Conservation (phyloP, 2,113 vertebrate genomes). For the Pica pica region DNA sequence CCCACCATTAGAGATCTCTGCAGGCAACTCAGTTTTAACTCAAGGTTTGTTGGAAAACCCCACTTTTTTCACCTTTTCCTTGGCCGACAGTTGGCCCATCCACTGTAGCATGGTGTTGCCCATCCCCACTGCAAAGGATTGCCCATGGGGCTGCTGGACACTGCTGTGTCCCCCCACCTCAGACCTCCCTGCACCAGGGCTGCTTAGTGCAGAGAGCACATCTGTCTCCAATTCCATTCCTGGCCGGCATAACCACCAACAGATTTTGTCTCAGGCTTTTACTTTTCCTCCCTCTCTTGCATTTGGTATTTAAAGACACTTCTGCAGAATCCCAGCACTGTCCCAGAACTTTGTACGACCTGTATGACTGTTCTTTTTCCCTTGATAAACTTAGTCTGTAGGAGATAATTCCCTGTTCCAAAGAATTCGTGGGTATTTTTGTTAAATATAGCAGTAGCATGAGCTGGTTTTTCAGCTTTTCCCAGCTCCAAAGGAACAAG, state of each 20-base stretch:
- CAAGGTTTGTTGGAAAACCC: not conserved
- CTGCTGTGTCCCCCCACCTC: not conserved
- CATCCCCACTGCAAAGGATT: fast-evolving
- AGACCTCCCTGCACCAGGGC: fast-evolving
- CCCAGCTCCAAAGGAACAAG: not conserved
- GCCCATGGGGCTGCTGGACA: not conserved
- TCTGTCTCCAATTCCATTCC: not conserved
- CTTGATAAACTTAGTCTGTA: not conserved
- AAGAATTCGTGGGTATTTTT: not conserved
- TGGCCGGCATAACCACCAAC: fast-evolving
- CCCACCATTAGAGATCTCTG: not conserved
- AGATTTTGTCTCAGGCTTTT: not conserved
- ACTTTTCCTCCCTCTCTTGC: not conserved
- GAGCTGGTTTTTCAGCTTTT: not conserved
- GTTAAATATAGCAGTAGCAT: not conserved
- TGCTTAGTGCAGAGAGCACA: fast-evolving
- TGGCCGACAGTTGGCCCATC: fast-evolving
- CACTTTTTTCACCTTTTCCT: not conserved
- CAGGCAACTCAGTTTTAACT: not conserved
- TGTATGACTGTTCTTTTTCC: not conserved
- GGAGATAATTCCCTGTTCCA: not conserved
- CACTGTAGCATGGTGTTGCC: not conserved
- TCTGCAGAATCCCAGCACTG: not conserved
- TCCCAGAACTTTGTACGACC: not conserved
- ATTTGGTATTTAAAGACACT: not conserved